Evolutionary conservation across 2,113 vertebrate genomes (phyloP).

Genomic region (Odontesthes bonariensis): DNA sequence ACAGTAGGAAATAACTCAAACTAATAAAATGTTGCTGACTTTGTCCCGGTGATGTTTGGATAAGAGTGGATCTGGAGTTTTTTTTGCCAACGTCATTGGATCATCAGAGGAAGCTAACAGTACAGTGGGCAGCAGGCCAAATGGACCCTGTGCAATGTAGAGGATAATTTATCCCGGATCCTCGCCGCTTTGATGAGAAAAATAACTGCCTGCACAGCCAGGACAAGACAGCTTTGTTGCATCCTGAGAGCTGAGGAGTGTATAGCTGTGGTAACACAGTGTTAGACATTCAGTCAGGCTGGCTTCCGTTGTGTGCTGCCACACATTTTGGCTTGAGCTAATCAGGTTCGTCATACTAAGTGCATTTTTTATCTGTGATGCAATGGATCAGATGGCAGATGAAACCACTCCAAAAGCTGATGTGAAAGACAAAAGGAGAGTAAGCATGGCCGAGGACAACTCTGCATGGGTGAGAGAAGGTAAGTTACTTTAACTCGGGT

Average conservation of each 20-base stretch:
- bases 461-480: slow-evolving; percentile 68
- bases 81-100: slow-evolving; percentile 75
- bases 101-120: slow-evolving; percentile 63
- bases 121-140: slow-evolving; percentile 75
- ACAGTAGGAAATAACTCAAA: slow-evolving; percentile 43
- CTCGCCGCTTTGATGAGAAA: slow-evolving; percentile 50
- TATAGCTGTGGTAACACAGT: slow-evolving; percentile 28
- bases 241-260: slow-evolving; percentile 19
- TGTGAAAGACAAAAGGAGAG: slow-evolving; percentile 63
- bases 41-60: slow-evolving; percentile 57
- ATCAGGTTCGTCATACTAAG: slow-evolving; percentile 59
- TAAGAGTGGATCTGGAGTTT: slow-evolving; percentile 48
- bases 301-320: slow-evolving; percentile 34
- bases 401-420: slow-evolving; percentile 66
- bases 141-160: slow-evolving; percentile 69
- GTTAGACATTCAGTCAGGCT: slow-evolving; percentile 30
- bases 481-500: slow-evolving; percentile 61
- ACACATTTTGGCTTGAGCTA: slow-evolving; percentile 41
- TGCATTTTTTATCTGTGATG: slow-evolving; percentile 65
- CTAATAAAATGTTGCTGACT: slow-evolving; percentile 71
- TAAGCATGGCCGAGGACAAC: slow-evolving; percentile 54
- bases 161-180: slow-evolving; percentile 57
- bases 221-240: slow-evolving; percentile 23
- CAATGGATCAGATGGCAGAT: slow-evolving; percentile 78
- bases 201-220: slow-evolving; percentile 53